phyloP scores from a whole-genome alignment of 2,113 vertebrate species.

The Saiga tatarica region DNA sequence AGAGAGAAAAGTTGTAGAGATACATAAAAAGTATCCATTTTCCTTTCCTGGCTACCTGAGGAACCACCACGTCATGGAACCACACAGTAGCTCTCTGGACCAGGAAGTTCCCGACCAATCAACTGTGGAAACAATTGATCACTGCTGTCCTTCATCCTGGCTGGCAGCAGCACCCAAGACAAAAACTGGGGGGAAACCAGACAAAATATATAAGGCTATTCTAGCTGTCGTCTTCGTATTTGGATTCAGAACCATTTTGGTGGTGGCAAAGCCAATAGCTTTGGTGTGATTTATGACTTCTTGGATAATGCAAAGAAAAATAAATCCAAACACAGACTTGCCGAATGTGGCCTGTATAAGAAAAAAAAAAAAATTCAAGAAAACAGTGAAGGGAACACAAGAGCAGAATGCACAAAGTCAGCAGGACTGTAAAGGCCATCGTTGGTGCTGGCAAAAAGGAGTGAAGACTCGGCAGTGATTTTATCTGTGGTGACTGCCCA shows the following conservation, averaged over 20 bases:
- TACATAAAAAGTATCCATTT: background rate
- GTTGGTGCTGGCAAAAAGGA: background rate
- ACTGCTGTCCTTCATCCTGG: background rate
- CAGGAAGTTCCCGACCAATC: background rate
- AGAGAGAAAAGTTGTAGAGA: background rate
- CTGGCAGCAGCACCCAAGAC: background rate
- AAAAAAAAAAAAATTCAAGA: background rate
- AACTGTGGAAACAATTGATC: background rate
- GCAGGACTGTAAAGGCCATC: background rate
- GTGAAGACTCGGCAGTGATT: background rate
- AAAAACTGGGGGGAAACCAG: background rate
- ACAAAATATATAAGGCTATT: background rate
- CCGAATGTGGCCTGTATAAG: background rate
- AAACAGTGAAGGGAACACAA: background rate
- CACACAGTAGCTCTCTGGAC: background rate
- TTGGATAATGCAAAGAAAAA: background rate
- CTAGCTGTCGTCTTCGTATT: background rate
- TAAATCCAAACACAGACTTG: background rate
- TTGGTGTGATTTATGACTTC: background rate
- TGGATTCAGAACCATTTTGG: background rate
- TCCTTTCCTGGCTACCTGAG: background rate
- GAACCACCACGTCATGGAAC: background rate
- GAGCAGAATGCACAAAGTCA: background rate
- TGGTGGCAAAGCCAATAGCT: background rate
- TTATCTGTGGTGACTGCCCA: background rate